These are phyloP conservation scores for cat (Felis catus) DNA, from an alignment of 2,113 vertebrate species.

Conservation along the genomic window DNA sequence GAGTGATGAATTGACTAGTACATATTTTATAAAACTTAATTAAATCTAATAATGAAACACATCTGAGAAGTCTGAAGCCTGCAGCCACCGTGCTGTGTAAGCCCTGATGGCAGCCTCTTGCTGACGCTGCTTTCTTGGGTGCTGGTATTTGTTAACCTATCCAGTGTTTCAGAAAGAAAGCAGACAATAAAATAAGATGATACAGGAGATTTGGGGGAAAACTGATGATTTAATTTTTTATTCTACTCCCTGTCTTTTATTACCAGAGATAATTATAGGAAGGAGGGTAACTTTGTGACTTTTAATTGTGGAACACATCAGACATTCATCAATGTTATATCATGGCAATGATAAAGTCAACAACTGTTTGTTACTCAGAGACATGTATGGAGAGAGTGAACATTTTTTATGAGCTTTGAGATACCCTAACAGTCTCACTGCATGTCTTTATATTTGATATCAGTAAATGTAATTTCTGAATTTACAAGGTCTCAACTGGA, in stretches of 20 bases:
- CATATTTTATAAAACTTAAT: not conserved
- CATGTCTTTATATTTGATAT: constrained; percentile 10
- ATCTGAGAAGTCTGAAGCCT: not conserved
- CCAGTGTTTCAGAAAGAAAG: not conserved
- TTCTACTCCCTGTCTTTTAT: not conserved
- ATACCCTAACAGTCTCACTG: not conserved
- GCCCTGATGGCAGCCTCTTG: not conserved
- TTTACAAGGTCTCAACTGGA: not conserved
- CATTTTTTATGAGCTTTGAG: constrained; percentile 42
- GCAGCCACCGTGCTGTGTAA: not conserved
- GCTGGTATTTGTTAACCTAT: not conserved
- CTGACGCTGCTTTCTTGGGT: not conserved
- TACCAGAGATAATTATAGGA: constrained; percentile 12
- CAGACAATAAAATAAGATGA: not conserved
- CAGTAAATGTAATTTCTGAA: constrained; percentile 5
- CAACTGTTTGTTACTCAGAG: not conserved
- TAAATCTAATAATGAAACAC: not conserved
- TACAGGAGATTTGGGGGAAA: not conserved
- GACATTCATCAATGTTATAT: not conserved
- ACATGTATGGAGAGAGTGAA: not conserved
- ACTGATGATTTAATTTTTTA: constrained; percentile 2
- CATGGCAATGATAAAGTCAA: not conserved
- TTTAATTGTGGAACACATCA: not conserved
- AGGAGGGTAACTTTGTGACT: not conserved
- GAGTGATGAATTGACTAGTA: constrained; percentile 7